Percentiles rank a stretch among this genome's conserved stretches.
Evolutionary conservation across 1,140 invertebrate species (phyloP).

Genomic region (Rhynchophorus ferrugineus): DNA sequence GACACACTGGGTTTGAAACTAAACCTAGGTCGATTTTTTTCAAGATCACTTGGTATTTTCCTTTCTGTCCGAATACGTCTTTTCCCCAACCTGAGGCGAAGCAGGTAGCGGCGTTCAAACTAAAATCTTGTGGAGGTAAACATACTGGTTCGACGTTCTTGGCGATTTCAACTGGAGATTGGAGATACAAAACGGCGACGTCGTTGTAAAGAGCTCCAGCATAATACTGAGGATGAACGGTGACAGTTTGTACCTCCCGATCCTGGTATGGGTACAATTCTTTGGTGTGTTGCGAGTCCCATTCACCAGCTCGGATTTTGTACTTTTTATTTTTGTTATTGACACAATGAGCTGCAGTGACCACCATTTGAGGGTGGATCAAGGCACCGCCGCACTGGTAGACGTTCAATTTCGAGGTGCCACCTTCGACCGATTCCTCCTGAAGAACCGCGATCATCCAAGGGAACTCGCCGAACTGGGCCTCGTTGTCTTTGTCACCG

Average conservation of each 20-base stretch:
- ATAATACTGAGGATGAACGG: constrained; percentile 43
- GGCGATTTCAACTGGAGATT: constrained; percentile 46
- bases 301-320: constrained; percentile 64
- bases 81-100: constrained; percentile 58
- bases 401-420: constrained; percentile 49
- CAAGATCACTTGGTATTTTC: constrained; percentile 60
- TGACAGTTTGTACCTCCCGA: constrained; percentile 47
- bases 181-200: constrained; percentile 56
- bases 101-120: constrained; percentile 41
- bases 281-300: constrained; percentile 69
- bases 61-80: constrained; percentile 48
- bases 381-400: constrained; percentile 72
- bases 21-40: constrained; percentile 62
- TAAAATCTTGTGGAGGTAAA: constrained; percentile 47
- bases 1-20: constrained; percentile 49
- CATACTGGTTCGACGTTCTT: constrained; percentile 67
- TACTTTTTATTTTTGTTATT: constrained; percentile 38
- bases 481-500: constrained; percentile 51
- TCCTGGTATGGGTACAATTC: constrained; percentile 69
- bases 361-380: constrained; percentile 60
- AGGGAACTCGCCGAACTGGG: constrained; percentile 68
- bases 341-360: constrained; percentile 65
- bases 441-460: constrained; percentile 76
- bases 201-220: constrained; percentile 57
- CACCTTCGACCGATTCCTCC: constrained; percentile 47